phyloP scores from a whole-genome alignment of 1,140 invertebrate genomes.

The Aphelenchoides besseyi region DNA sequence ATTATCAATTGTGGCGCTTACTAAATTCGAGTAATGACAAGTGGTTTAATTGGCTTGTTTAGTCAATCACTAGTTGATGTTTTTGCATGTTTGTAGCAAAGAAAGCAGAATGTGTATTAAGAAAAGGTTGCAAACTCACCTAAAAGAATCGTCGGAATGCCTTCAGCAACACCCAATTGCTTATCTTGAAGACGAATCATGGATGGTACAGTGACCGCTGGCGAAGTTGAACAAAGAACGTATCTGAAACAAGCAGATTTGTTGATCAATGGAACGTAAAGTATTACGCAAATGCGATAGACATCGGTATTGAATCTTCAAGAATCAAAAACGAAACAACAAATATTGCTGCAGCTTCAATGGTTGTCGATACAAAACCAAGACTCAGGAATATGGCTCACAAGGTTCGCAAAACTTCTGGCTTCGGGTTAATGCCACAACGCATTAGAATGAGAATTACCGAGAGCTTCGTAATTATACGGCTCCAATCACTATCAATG shows the following conservation, averaged over 20 bases:
- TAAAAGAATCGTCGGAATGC: slow-evolving; percentile 90
- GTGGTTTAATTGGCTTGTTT: too few relatives aligned
- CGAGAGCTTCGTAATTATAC: slow-evolving; percentile 47
- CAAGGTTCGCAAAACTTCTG: slow-evolving; percentile 76
- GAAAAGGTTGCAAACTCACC: too few relatives aligned
- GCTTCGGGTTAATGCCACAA: slow-evolving; percentile 87
- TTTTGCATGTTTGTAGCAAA: too few relatives aligned
- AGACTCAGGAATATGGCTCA: slow-evolving; percentile 64
- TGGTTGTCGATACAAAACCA: slow-evolving; percentile 53
- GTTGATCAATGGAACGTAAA: neutral
- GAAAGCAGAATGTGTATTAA: too few relatives aligned
- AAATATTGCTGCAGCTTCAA: slow-evolving; percentile 73
- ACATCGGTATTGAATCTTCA: slow-evolving; percentile 72
- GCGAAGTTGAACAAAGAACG: slow-evolving; percentile 84
- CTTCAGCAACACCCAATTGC: slow-evolving; percentile 84
- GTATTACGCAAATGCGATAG: slow-evolving; percentile 40
- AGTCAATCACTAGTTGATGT: too few relatives aligned
- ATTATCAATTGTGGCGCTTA: slow-evolving; percentile 82
- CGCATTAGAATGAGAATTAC: slow-evolving; percentile 77
- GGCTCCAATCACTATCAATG: slow-evolving; percentile 64
- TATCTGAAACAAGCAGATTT: slow-evolving; percentile 63
- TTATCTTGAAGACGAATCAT: slow-evolving; percentile 77
- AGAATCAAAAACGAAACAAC: slow-evolving; percentile 74
- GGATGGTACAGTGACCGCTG: slow-evolving; percentile 90
- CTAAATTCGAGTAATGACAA: too few relatives aligned